These are phyloP conservation scores for Hipposideros larvatus DNA, from an alignment of 2,797 vertebrate genomes.

Conservation along the genomic window DNA sequence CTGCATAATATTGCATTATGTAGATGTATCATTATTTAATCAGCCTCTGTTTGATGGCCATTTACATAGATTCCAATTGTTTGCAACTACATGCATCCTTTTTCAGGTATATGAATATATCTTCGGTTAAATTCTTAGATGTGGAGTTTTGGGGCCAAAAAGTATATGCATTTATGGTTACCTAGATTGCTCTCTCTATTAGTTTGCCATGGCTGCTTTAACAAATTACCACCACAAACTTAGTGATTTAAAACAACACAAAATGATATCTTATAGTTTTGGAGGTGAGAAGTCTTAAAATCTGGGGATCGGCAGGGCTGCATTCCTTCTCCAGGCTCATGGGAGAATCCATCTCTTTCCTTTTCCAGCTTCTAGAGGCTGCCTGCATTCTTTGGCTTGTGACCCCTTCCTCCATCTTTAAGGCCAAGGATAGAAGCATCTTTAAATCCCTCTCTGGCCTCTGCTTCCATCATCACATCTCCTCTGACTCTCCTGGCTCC, in stretches of 20 bases:
- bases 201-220: neutral
- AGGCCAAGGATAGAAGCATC: neutral
- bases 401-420: neutral
- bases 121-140: conserved; percentile 14
- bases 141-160: neutral
- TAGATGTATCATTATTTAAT: neutral
- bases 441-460: neutral
- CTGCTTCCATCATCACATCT: neutral
- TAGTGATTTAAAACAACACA: neutral
- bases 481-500: neutral
- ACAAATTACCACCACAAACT: neutral
- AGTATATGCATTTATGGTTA: neutral
- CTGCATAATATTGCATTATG: neutral
- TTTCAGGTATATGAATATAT: neutral
- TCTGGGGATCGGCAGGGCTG: neutral
- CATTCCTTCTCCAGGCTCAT: neutral
- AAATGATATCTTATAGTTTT: neutral
- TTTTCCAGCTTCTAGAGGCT: neutral
- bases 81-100: neutral
- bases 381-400: neutral
- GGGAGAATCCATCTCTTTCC: neutral
- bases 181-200: neutral
- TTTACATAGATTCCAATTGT: neutral
- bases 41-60: neutral
- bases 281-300: neutral